phyloP scores from a whole-genome alignment of 2,113 vertebrate genomes.

The Cyprinodon brontotheroides region DNA sequence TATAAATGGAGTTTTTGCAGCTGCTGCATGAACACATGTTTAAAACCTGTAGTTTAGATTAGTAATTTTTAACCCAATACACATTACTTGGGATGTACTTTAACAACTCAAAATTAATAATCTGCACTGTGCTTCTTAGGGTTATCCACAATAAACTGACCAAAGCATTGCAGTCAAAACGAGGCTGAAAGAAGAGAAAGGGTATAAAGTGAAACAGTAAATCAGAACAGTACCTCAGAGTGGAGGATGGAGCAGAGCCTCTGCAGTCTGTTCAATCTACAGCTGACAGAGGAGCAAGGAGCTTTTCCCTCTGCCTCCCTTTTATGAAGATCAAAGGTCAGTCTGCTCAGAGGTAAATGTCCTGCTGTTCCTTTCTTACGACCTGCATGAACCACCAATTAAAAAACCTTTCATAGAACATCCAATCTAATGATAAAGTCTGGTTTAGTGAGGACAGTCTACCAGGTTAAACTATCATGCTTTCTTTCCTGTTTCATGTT shows the following conservation, averaged over 20 bases:
- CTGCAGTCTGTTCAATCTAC: not conserved
- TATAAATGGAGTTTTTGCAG: not conserved
- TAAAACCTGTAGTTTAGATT: not conserved
- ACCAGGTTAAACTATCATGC: not conserved
- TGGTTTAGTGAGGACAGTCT: no score
- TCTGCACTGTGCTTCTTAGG: not conserved
- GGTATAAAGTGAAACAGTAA: not conserved
- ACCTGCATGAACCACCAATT: not conserved
- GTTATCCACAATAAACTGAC: no score
- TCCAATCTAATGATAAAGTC: not conserved
- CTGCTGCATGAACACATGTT: not conserved
- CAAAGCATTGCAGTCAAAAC: not conserved
- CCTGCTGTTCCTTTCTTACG: not conserved
- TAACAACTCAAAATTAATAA: not conserved
- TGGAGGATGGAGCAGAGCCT: not conserved
- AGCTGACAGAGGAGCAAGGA: not conserved
- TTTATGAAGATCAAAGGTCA: constrained; percentile 50
- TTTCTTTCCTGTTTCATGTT: not conserved
- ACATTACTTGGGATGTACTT: not conserved
- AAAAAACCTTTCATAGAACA: not conserved
- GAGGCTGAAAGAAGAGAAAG: no score
- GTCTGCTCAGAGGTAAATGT: constrained; percentile 30
- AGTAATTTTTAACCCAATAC: not conserved
- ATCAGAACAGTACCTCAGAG: constrained; percentile 27
- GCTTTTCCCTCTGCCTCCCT: not conserved